A percentile compares a stretch with the other conserved stretches of the same genome.
Conservation (phyloP, 2,797 vertebrate genomes). For the Xiphophorus birchmanni region DNA sequence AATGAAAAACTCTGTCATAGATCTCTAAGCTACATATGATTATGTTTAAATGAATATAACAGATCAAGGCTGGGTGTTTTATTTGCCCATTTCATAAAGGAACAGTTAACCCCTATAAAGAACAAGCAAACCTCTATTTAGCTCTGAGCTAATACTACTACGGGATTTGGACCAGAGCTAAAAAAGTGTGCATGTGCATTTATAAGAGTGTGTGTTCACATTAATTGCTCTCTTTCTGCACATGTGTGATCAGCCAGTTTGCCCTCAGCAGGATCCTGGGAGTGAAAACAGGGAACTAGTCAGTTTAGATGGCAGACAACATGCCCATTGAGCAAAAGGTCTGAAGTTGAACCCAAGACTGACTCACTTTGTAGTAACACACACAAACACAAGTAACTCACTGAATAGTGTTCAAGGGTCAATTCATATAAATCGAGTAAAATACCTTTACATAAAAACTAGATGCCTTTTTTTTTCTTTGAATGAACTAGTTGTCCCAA, state of each 20-base stretch:
- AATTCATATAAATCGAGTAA: neutral
- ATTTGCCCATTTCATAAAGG: conserved; percentile 37
- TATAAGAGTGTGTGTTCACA: conserved; percentile 43
- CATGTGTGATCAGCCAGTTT: conserved; percentile 69
- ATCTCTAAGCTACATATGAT: neutral
- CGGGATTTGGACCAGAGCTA: conserved; percentile 39
- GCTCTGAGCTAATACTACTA: conserved; percentile 37
- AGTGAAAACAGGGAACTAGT: conserved; percentile 69
- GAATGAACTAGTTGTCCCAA: neutral
- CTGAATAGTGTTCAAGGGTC: neutral
- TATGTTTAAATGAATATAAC: conserved; percentile 29
- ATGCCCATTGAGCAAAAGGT: conserved; percentile 60
- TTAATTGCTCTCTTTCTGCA: conserved; percentile 68
- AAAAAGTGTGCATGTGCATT: conserved; percentile 23
- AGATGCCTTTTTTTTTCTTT: neutral
- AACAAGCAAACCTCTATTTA: conserved; percentile 69
- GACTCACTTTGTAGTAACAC: conserved; percentile 7
- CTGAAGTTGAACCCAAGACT: conserved; percentile 30
- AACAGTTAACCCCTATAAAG: conserved; percentile 38
- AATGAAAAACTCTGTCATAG: conserved; percentile 4
- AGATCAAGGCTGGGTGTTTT: conserved; percentile 35
- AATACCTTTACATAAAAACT: neutral
- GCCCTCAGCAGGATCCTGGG: conserved; percentile 49
- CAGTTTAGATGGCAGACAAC: conserved; percentile 63
- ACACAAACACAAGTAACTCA: conserved; percentile 6